phyloP scores from a whole-genome alignment of 2,113 vertebrate species.

The Sigmodon hispidus region DNA sequence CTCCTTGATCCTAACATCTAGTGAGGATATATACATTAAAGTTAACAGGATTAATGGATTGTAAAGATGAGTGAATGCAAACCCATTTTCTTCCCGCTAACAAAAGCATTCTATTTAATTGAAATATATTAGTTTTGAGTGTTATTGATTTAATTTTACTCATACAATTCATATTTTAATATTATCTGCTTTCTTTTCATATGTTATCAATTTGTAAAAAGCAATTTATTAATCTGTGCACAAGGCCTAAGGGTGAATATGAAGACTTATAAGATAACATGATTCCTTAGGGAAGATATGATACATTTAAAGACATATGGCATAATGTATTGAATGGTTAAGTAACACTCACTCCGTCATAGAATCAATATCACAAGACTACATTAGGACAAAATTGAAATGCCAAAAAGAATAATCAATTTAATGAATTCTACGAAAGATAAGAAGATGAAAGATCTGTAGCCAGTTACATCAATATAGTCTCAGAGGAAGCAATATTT shows the following conservation, averaged over 20 bases:
- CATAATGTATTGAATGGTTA: conserved; percentile 71
- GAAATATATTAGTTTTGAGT: conserved; percentile 38
- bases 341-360: conserved; percentile 65
- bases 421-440: conserved; percentile 59
- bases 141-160: conserved; percentile 52
- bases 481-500: conserved; percentile 39
- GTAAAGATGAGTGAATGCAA: conserved; percentile 33
- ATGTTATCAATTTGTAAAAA: conserved; percentile 40
- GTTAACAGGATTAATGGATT: not conserved
- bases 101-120: conserved; percentile 37
- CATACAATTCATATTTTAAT: conserved; percentile 46
- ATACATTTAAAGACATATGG: conserved; percentile 61
- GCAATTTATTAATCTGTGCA: not conserved
- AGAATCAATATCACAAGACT: conserved; percentile 67
- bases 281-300: conserved; percentile 15
- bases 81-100: not conserved
- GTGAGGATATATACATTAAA: not conserved
- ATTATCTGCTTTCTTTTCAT: conserved; percentile 58
- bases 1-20: not conserved
- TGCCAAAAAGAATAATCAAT: conserved; percentile 68
- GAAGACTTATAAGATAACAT: not conserved
- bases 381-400: conserved; percentile 73
- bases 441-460: conserved; percentile 51
- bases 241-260: not conserved
- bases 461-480: not conserved